Evolutionary conservation across 2,888 invertebrate species (phyloP), one percentile per base, ranked within the genome.

Genomic region (Taenaris catops): DNA sequence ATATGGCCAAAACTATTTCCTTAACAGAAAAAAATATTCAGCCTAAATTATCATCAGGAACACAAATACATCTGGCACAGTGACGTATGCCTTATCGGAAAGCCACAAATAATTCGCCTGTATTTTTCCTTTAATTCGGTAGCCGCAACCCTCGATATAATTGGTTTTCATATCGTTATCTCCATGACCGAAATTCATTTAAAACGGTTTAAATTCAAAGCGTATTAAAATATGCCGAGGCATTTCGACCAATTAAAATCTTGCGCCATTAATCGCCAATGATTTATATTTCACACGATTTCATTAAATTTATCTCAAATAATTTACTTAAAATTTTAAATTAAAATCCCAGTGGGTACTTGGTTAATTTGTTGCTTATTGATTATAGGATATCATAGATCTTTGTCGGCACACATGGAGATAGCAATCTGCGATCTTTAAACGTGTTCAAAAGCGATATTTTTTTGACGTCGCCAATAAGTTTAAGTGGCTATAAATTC

Each of bases 271-370:
- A 56, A 60, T 57, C 50, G 55, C 58, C 53, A 55, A 58, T 58
- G 66, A 67, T 67, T 69, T 66, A 68, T 65, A 59, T 51, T 49
- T 53, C 53, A 52, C 51, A 51, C 53, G 48, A 55, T 57, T 58
- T 58, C 48, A 46, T 53, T 58, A 49, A 53, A 42, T 43, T 29
- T 34, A 36, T 39, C 33, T 23, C 32, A 25, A 25, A 43, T 51
- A 63, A 41, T 42, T 28, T 25, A 32, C 17, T 53, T 59, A 51
- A 59, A 36, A 35, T 34, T 61, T 61, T 59, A 51, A 61, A 55
- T 55, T 51, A 54, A 42, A 38, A 24, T 23, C 40, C 38, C 19
- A 17, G 32, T 24, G 24, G 7, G 14, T 12, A 28, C 24, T 14
- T 19, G 9, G 18, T 19, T 35, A 29, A 35, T 29, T 28, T 28